These are phyloP conservation scores for Tolypeutes matacus DNA, from an alignment of 2,797 vertebrate genomes.

Conservation along the genomic window DNA sequence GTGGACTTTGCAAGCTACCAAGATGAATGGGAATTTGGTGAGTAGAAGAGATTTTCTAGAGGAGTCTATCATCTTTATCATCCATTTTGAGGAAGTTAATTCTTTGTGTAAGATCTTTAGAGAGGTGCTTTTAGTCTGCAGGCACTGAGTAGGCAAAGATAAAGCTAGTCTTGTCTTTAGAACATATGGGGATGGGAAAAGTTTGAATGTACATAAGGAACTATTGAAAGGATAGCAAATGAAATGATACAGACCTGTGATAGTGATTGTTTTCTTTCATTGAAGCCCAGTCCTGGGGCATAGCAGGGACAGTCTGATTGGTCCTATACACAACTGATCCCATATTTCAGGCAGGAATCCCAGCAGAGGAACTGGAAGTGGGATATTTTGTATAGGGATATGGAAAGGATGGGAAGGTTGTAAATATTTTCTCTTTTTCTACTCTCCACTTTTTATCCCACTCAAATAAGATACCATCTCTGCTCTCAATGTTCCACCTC, in stretches of 20 bases:
- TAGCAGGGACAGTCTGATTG: not conserved
- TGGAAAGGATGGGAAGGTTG: not conserved
- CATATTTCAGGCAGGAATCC: not conserved
- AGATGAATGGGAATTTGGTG: constrained; percentile 97
- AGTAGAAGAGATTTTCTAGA: constrained; percentile 86
- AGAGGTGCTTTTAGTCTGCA: not conserved
- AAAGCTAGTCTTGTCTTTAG: constrained; percentile 28
- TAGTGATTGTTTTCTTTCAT: not conserved
- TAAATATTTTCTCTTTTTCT: constrained; percentile 49
- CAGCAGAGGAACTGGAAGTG: not conserved
- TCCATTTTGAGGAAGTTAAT: not conserved
- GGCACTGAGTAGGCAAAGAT: constrained; percentile 2
- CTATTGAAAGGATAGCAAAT: not conserved
- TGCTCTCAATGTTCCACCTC: not conserved
- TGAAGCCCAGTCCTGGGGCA: not conserved
- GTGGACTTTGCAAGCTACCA: constrained; percentile 97
- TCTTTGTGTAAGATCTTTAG: constrained; percentile 24
- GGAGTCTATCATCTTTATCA: constrained; percentile 39
- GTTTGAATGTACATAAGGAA: not conserved
- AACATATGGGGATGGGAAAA: constrained; percentile 22
- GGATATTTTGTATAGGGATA: not conserved
- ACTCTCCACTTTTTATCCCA: constrained; percentile 6
- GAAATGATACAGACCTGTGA: not conserved
- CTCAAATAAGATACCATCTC: not conserved
- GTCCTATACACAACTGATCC: not conserved